These are phyloP conservation scores for Clarias gariepinus DNA, from an alignment of 2,113 vertebrate genomes.

Conservation along the genomic window DNA sequence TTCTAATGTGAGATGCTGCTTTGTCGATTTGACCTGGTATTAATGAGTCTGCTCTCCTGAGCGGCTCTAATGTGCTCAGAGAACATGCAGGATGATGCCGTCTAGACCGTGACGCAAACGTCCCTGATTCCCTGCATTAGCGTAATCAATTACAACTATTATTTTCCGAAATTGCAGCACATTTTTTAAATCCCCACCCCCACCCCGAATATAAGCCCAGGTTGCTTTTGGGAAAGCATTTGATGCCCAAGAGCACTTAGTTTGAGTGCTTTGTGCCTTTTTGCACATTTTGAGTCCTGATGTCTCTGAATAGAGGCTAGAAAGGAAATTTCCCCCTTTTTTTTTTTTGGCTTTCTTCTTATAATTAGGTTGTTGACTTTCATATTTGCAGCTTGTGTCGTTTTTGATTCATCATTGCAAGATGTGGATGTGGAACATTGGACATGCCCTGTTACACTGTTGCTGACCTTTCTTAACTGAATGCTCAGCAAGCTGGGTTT, in stretches of 20 bases:
- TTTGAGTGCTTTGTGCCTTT: background rate
- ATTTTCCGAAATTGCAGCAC: conserved; percentile 23
- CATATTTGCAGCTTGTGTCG: background rate
- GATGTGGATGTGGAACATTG: background rate
- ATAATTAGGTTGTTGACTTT: background rate
- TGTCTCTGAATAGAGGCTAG: background rate
- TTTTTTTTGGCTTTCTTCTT: background rate
- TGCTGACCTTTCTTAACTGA: background rate
- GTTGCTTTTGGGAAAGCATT: background rate
- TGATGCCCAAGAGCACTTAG: conserved; percentile 2
- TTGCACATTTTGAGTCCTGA: conserved; percentile 6
- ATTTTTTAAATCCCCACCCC: conserved; percentile 1
- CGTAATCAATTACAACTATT: conserved; percentile 10
- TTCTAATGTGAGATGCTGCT: background rate
- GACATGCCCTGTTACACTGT: background rate
- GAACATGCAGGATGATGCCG: background rate
- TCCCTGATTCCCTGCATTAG: conserved; percentile 16
- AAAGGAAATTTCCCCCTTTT: background rate
- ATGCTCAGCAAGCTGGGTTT: background rate
- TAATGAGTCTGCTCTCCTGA: conserved; percentile 9
- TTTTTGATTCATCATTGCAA: conserved; percentile 5
- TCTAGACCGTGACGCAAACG: conserved; percentile 27
- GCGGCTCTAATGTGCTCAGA: conserved; percentile 1
- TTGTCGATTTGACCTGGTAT: conserved; percentile 13
- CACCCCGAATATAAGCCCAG: background rate